A percentile compares a stretch with the other conserved stretches of the same genome.
phyloP scores from a whole-genome alignment of 2,888 invertebrate genomes.

The Nomada flava region DNA sequence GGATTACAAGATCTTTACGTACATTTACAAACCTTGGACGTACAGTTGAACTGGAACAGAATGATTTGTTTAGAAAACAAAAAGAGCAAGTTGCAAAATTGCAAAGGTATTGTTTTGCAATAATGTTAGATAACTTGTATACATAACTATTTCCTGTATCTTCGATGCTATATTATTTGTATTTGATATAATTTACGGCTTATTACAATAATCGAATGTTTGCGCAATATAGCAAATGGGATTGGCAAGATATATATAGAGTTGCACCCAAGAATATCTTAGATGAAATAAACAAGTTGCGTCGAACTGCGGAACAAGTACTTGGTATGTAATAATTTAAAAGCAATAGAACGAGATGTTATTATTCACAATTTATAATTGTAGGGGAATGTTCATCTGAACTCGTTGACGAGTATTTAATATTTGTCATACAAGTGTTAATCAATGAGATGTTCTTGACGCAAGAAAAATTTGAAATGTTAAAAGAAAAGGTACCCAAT shows the following conservation, averaged over 20 bases:
- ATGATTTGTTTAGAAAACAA: constrained; percentile 80
- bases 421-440: constrained; percentile 87
- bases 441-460: constrained; percentile 87
- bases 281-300: constrained; percentile 82
- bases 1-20: constrained; percentile 88
- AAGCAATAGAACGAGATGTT: constrained; percentile 31
- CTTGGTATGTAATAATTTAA: constrained; percentile 70
- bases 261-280: constrained; percentile 82
- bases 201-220: not conserved
- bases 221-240: constrained; percentile 83
- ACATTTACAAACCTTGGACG: constrained; percentile 87
- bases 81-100: constrained; percentile 83
- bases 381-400: constrained; percentile 86
- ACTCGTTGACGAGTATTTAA: constrained; percentile 87
- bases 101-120: constrained; percentile 79
- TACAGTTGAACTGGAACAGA: constrained; percentile 72
- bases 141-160: constrained; percentile 3
- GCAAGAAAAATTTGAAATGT: constrained; percentile 86
- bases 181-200: constrained; percentile 38
- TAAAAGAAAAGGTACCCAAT: constrained; percentile 87
- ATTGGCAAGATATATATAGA: constrained; percentile 85
- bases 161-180: not conserved
- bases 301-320: constrained; percentile 76
- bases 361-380: constrained; percentile 28
- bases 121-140: constrained; percentile 32